Conservation (phyloP, 2,113 vertebrate species). For the Empidonax alnorum region DNA sequence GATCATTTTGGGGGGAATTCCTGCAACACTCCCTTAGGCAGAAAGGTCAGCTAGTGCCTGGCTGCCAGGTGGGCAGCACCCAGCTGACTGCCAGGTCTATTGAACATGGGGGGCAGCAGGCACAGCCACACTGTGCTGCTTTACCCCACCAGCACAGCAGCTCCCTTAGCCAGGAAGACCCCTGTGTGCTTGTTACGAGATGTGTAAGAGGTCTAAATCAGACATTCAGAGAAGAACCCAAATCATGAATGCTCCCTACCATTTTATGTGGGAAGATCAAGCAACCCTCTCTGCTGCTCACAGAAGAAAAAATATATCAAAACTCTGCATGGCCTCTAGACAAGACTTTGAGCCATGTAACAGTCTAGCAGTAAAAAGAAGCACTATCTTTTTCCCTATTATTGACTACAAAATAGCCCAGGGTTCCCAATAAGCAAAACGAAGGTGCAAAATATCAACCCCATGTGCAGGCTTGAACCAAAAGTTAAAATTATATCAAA, state of each 20-base stretch:
- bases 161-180: background rate
- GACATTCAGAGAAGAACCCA: background rate
- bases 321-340: background rate
- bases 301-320: background rate
- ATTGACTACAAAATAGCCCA: background rate
- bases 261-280: background rate
- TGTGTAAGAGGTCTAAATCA: background rate
- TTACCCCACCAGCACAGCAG: background rate
- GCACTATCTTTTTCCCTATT: background rate
- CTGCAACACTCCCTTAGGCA: background rate
- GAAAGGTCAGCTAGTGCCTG: background rate
- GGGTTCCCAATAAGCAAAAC: conserved; percentile 40
- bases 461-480: background rate
- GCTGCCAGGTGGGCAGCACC: accelerated
- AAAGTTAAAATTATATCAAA: conserved; percentile 53
- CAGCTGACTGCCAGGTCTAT: accelerated
- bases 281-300: background rate
- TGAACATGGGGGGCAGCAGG: background rate
- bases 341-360: background rate
- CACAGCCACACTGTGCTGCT: background rate
- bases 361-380: background rate
- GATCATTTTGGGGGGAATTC: background rate
- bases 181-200: background rate
- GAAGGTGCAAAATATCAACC: conserved; percentile 17
- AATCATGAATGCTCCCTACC: background rate